Conservation (phyloP, 2,888 invertebrate species). For the Drosophila subquinaria region DNA sequence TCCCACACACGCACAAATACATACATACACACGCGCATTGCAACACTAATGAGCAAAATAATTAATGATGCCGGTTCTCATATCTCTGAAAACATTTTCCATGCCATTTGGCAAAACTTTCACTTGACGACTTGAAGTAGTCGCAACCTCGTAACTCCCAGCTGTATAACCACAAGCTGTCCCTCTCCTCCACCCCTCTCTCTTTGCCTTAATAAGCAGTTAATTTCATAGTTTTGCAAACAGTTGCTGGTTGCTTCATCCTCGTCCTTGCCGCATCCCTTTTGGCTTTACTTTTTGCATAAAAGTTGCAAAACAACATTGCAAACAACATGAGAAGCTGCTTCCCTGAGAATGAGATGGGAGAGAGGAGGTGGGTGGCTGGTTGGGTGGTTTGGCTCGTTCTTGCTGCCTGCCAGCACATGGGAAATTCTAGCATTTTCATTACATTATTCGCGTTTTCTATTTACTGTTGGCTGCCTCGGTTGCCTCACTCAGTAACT, state of each 20-base stretch:
- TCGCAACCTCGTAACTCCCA: slow-evolving; percentile 42
- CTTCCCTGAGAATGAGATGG: background rate
- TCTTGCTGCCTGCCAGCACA: slow-evolving; percentile 7
- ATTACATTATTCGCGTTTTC: slow-evolving; percentile 61
- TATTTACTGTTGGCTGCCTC: slow-evolving; percentile 42
- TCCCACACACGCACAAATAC: slow-evolving; percentile 20
- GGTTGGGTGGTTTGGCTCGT: slow-evolving; percentile 6
- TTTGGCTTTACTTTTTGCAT: slow-evolving; percentile 42
- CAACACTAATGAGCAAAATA: slow-evolving; percentile 78
- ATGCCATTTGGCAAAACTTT: slow-evolving; percentile 80
- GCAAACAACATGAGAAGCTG: slow-evolving; percentile 58
- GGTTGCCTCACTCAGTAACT: slow-evolving; percentile 51
- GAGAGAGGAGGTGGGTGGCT: background rate
- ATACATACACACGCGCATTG: slow-evolving; percentile 29
- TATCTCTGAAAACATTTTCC: slow-evolving; percentile 69
- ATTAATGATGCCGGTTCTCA: slow-evolving; percentile 69
- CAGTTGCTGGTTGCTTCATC: slow-evolving; percentile 52
- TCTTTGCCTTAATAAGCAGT: slow-evolving; percentile 73
- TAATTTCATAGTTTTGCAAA: slow-evolving; percentile 77
- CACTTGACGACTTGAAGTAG: slow-evolving; percentile 76
- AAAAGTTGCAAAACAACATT: slow-evolving; percentile 78
- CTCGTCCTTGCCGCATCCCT: slow-evolving; percentile 9
- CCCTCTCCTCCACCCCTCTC: background rate
- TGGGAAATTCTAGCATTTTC: slow-evolving; percentile 52
- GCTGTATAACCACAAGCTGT: slow-evolving; percentile 4